Percentiles rank a stretch among this genome's conserved stretches.
Evolutionary conservation across 2,888 invertebrate species (phyloP).

Genomic region (Diplazon laetatorius): DNA sequence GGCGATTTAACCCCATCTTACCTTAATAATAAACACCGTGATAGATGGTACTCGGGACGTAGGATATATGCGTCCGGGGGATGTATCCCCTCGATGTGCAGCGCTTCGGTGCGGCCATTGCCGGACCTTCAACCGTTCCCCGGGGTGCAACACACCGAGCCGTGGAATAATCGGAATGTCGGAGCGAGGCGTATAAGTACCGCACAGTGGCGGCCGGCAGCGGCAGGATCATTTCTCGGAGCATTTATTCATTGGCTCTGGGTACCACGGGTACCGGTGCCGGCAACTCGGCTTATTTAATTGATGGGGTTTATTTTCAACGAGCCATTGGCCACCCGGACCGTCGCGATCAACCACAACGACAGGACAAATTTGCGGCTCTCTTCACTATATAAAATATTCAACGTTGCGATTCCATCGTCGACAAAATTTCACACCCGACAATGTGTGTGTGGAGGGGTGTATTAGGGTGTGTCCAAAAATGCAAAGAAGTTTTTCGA

Average conservation of each 20-base stretch:
- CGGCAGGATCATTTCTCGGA: neutral
- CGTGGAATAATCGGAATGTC: constrained; percentile 44
- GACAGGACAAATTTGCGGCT: neutral
- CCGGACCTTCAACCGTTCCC: constrained; percentile 49
- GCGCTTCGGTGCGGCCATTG: constrained; percentile 36
- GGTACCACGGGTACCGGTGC: constrained; percentile 3
- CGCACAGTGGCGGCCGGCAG: constrained; percentile 7
- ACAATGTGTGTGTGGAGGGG: too few species aligned
- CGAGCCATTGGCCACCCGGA: constrained; percentile 39
- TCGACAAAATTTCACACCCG: neutral
- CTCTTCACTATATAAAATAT: neutral
- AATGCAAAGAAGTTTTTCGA: too few species aligned
- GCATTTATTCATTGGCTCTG: constrained; percentile 39
- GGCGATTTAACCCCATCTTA: too few species aligned
- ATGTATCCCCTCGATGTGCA: constrained; percentile 22
- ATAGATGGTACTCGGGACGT: constrained; percentile 9
- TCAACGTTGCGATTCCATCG: neutral
- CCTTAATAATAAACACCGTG: constrained; percentile 21
- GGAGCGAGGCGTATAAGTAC: constrained; percentile 14
- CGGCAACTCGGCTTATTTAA: constrained; percentile 47
- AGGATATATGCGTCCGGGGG: constrained; percentile 15
- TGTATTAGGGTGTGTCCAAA: too few species aligned
- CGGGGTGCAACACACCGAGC: constrained; percentile 38
- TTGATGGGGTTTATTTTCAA: constrained; percentile 42
- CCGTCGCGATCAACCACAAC: constrained; percentile 16